Evolutionary conservation across 2,797 vertebrate genomes (phyloP), one percentile per base, ranked within the genome.

Genomic region (Fistularia commersonii): DNA sequence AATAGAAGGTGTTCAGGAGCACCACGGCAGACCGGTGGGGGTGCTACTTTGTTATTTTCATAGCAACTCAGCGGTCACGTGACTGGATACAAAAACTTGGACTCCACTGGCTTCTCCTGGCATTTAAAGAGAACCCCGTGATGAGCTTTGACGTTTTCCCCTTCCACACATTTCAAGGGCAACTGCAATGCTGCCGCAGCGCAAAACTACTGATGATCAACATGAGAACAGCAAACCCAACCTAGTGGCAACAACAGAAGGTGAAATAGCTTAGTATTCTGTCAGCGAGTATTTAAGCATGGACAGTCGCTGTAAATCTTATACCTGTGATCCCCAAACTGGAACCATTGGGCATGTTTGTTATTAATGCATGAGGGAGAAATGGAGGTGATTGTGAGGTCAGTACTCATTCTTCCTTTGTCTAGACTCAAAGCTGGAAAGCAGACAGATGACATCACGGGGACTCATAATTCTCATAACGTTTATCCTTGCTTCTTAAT

Each of bases 341-440:
- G 60, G 58, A 45, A 61, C 62, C 55, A 58, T 51, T 74, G 45
- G 54, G 31, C 35, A 53, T 57, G 45, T 60, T 66, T 69, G 39
- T 72, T 74, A 54, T 62, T 67, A 43, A 54, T 1, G 4, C 49
- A 45, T 45, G 14, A 53, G 61, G 58, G 64, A 36, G 45, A 69
- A 78, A 73, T 75, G 34, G 66, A 74, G 65, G 70, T 77, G 73
- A 76, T 62, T 49, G 44, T 50, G 15, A 72, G 69, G 55, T 48
- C 45, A 67, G 35, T 0, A 2, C 62, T 69, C 54, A 59, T 67
- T 64, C 54, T 67, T 11, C 32, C 12, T 64, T 72, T 66, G 69
- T 82, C 73, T 81, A 68, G 73, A 77, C 76, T 11, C 33, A 57
- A 67, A 74, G 63, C 51, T 51, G 61, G 45, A 66, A 66, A 74